Evolutionary conservation across 2,113 vertebrate genomes (phyloP), one percentile per base, ranked within the genome.

Genomic region (Platysteira castanea): DNA sequence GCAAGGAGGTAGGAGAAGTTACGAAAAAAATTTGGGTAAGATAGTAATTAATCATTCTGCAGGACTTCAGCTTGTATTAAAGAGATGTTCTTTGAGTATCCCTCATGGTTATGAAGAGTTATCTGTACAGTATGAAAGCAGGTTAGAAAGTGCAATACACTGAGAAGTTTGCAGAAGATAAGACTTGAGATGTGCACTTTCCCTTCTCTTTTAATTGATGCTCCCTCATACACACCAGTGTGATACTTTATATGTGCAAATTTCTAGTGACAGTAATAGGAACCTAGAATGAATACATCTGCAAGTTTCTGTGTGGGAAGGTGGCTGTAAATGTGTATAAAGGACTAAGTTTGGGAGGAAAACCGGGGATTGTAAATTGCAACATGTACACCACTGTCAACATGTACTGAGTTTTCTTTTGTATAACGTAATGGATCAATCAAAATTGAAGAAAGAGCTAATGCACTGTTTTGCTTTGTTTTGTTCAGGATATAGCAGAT

Each of bases 401-500:
- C 4, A 11, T 15, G 5, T 70, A 16, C 31, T 46, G 47, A 44
- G 17, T 42, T 91, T 76, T 60, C 52, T 84, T 87, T 77, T 2
- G 5, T 75, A 3, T 65, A 67, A 15, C 11, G 22, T 49, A 69
- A 52, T 3, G 2, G 4, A 27, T 35, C 24, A 39, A 1, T 75
- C 27, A 56, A 31, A 88, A 54, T 5, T 64, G 22, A 46, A 49
- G 33, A 44, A 70, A 24, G 15, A 57, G 15, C 8, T 65, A 15
- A 44, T 21, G 14, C 1, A 30, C 6, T 37, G 3, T 47, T 89
- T 23, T 90, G 9, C 11, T 75, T 78, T 86, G 11, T 80, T 35
- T 89, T 94, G 39, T 84, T 30, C 56, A 99, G 98, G 98, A 98
- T 95, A 96, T 98, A 75, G 89, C 93, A 47, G 98, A 98, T 95